phyloP scores from a whole-genome alignment of 2,797 vertebrate species.

The Xiphorhynchus erythropygius region DNA sequence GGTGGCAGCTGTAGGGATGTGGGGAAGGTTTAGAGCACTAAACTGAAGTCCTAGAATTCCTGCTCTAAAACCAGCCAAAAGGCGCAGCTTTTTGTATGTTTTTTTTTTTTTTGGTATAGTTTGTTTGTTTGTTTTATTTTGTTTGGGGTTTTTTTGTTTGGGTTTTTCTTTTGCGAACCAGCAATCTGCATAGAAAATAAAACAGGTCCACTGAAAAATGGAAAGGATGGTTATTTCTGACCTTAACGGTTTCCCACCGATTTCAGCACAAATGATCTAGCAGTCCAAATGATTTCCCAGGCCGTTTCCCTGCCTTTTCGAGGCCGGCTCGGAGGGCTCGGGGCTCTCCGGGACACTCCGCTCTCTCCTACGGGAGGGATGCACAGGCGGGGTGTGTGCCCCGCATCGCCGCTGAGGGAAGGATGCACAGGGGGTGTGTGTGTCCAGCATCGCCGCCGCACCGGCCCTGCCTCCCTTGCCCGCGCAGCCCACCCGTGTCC shows the following conservation, averaged over 20 bases:
- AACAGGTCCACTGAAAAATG: background rate
- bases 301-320: background rate
- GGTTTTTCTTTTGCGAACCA: background rate
- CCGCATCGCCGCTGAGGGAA: fast-evolving
- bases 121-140: too few species aligned
- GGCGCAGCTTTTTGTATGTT: fast-evolving
- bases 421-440: fast-evolving
- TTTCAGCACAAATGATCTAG: background rate
- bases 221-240: background rate
- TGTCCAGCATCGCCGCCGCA: fast-evolving
- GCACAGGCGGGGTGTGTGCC: fast-evolving
- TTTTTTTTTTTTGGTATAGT: too few species aligned
- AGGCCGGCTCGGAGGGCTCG: too few species aligned
- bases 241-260: background rate
- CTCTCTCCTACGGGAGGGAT: too few species aligned
- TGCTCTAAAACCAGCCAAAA: background rate
- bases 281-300: background rate
- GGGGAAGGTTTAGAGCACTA: background rate
- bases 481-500: background rate
- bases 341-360: fast-evolving
- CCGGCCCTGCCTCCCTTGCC: background rate
- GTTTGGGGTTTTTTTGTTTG: too few species aligned
- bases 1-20: fast-evolving
- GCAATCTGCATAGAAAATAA: background rate
- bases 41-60: background rate